A percentile compares a stretch with the other conserved stretches of the same genome.
Conservation (phyloP, 23 tunicate genomes). For the Halocynthia roretzi region DNA sequence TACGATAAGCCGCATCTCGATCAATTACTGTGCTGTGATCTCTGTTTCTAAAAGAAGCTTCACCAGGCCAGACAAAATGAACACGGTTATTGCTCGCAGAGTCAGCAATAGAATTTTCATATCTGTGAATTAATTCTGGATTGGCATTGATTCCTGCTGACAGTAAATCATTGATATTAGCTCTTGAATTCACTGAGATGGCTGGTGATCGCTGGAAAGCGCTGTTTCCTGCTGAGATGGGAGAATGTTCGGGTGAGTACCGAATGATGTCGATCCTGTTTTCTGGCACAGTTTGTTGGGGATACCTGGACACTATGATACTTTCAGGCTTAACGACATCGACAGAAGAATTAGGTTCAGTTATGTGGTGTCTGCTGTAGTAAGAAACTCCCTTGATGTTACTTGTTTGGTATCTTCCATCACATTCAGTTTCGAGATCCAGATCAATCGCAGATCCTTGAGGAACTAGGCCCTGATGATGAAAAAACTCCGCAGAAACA, state of each 20-base stretch:
- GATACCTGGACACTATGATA: slow-evolving; percentile 4
- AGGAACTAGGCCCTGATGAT: not conserved
- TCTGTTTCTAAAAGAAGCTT: too few species aligned
- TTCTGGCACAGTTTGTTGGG: not conserved
- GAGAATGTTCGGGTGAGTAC: slow-evolving; percentile 37
- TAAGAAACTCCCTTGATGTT: not conserved
- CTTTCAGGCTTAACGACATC: not conserved
- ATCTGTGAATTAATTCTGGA: not conserved
- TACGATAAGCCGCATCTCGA: too few species aligned
- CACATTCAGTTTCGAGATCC: not conserved
- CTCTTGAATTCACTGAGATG: not conserved
- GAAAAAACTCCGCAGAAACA: not conserved
- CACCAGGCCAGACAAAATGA: too few species aligned
- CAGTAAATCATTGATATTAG: slow-evolving; percentile 13
- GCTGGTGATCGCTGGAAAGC: not conserved
- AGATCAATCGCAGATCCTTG: not conserved
- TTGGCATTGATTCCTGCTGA: slow-evolving; percentile 24
- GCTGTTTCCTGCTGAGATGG: not conserved
- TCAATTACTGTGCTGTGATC: too few species aligned
- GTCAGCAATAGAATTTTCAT: not conserved
- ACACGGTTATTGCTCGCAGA: too few species aligned
- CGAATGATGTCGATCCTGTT: slow-evolving; percentile 19
- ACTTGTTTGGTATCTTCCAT: not conserved
- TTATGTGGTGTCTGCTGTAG: not conserved
- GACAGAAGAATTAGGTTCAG: not conserved